These are phyloP conservation scores for Drosophila bocqueti DNA, from an alignment of 1,140 invertebrate genomes.

Conservation along the genomic window DNA sequence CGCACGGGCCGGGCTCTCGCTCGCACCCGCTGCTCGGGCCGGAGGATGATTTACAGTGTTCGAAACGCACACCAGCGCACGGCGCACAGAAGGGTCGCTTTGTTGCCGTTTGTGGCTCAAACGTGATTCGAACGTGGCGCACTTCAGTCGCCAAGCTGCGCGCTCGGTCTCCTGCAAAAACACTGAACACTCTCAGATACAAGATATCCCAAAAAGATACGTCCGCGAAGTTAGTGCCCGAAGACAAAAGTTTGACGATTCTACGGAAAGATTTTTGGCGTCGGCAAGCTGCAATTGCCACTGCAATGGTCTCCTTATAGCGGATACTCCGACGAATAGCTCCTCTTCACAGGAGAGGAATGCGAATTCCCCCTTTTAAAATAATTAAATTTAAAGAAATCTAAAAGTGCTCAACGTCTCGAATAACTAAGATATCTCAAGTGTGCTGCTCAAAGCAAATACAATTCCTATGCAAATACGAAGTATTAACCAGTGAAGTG, in stretches of 20 bases:
- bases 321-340: conserved; percentile 30
- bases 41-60: conserved; percentile 76
- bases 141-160: conserved; percentile 76
- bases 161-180: conserved; percentile 60
- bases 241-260: conserved; percentile 12
- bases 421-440: conserved; percentile 25
- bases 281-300: conserved; percentile 36
- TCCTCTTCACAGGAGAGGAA: conserved; percentile 36
- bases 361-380: neutral
- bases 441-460: conserved; percentile 49
- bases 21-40: conserved; percentile 25
- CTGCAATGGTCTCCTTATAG: conserved; percentile 27
- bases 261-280: conserved; percentile 37
- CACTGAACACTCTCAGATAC: conserved; percentile 20
- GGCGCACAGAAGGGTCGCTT: conserved; percentile 13
- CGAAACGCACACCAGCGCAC: conserved; percentile 58
- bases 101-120: conserved; percentile 54
- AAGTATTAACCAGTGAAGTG: conserved; percentile 52
- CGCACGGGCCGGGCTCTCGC: conserved; percentile 47
- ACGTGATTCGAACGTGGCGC: conserved; percentile 79
- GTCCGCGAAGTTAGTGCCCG: conserved; percentile 35
- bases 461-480: conserved; percentile 39
- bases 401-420: conserved; percentile 9
- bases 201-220: conserved; percentile 10
- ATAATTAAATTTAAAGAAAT: neutral